Evolutionary conservation across 92 coral and sea anemone genomes (phyloP).

Genomic region (Bergia sp.): DNA sequence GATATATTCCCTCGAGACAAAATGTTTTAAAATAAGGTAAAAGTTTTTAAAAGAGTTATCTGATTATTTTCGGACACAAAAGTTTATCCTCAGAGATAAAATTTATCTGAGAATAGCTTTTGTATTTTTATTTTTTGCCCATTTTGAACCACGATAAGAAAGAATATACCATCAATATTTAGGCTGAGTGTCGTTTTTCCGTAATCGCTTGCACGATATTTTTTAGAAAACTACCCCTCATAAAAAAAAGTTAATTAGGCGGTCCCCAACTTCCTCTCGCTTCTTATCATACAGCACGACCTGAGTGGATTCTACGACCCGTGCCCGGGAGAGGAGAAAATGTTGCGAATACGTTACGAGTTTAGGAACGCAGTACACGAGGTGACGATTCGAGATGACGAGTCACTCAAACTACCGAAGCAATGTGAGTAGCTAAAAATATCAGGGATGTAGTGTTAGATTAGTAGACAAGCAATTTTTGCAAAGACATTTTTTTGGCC

Average conservation of each 20-base stretch:
- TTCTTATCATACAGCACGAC: conserved; percentile 62
- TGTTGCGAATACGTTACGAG: conserved; percentile 80
- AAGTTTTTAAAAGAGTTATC: no score
- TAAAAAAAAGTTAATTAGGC: not conserved
- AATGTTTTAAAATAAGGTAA: no score
- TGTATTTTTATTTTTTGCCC: no score
- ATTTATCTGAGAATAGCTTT: no score
- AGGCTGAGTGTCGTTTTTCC: no score
- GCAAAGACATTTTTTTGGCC: no score
- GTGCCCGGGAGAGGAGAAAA: conserved; percentile 90
- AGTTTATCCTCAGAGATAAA: no score
- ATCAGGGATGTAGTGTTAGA: not conserved
- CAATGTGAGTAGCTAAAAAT: conserved; percentile 73
- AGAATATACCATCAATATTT: no score
- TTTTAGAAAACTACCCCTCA: not conserved
- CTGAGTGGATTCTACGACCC: conserved; percentile 98
- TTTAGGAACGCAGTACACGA: conserved; percentile 91
- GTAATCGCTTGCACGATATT: no score
- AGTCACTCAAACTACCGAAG: conserved; percentile 82
- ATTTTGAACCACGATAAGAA: not conserved
- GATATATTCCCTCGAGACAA: not conserved
- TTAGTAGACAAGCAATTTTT: no score
- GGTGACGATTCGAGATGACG: conserved; percentile 83
- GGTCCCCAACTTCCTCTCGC: not conserved
- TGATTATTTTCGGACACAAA: no score